phyloP scores from a whole-genome alignment of 2,113 vertebrate species.

The Dipodomys spectabilis region DNA sequence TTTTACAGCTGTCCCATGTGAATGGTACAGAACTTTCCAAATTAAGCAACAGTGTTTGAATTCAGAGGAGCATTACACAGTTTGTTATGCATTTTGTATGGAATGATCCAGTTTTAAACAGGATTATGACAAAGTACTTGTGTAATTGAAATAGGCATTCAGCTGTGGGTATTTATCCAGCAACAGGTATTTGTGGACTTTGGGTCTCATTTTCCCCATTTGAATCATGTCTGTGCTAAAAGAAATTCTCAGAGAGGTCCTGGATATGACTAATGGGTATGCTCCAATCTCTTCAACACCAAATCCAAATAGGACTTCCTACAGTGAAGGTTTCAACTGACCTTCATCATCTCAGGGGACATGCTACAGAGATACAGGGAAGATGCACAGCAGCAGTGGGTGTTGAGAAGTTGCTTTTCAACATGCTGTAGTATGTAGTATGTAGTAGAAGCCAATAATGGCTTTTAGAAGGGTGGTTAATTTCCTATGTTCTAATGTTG shows the following conservation, averaged over 20 bases:
- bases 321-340: neutral
- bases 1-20: neutral
- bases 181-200: neutral
- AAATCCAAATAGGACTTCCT: constrained; percentile 47
- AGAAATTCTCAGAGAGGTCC: constrained; percentile 51
- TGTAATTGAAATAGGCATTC: neutral
- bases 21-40: neutral
- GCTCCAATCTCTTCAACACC: neutral
- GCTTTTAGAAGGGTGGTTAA: neutral
- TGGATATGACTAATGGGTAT: neutral
- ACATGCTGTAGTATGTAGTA: neutral
- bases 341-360: neutral
- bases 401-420: neutral
- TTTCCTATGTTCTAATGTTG: constrained; percentile 29
- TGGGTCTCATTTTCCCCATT: neutral
- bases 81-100: constrained; percentile 38
- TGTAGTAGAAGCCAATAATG: neutral
- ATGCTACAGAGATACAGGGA: neutral
- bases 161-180: neutral
- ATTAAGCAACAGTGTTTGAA: constrained; percentile 7
- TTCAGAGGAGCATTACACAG: constrained; percentile 19
- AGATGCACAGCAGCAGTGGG: neutral
- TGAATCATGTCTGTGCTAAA: constrained; percentile 13
- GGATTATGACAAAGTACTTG: neutral
- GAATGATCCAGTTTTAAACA: constrained; percentile 23